These are phyloP conservation scores for Caenorhabditis becei DNA, from an alignment of 2,888 invertebrate genomes.

Conservation along the genomic window DNA sequence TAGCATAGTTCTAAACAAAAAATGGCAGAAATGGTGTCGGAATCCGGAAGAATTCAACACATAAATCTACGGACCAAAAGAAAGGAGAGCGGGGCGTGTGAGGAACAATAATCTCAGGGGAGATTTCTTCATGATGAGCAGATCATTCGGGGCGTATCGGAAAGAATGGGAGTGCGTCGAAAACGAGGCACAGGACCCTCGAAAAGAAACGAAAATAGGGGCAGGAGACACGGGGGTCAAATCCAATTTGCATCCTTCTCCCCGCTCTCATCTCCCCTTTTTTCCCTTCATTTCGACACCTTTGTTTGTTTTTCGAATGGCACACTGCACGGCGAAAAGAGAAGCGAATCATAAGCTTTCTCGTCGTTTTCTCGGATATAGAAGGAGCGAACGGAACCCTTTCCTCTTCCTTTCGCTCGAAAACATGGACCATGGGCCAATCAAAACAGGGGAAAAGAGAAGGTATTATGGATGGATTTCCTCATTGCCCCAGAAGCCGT, in stretches of 20 bases:
- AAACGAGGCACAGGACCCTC: conserved; percentile 31
- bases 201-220: conserved; percentile 26
- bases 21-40: neutral
- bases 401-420: conserved; percentile 27
- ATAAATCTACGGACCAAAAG: conserved; percentile 39
- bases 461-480: conserved; percentile 2
- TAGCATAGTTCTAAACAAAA: neutral
- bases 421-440: conserved; percentile 38
- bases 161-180: conserved; percentile 23
- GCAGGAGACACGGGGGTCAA: conserved; percentile 36
- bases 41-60: conserved; percentile 32
- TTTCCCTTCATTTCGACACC: conserved; percentile 49
- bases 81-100: neutral
- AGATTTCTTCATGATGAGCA: conserved; percentile 37
- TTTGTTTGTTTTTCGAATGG: conserved; percentile 39
- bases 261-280: conserved; percentile 4
- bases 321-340: conserved; percentile 5
- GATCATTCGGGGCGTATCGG: conserved; percentile 35
- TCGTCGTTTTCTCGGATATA: conserved; percentile 6
- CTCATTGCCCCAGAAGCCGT: too few species aligned
- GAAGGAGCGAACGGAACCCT: conserved; percentile 24
- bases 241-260: conserved; percentile 48
- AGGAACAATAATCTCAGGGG: conserved; percentile 45
- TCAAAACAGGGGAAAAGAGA: conserved; percentile 8
- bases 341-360: conserved; percentile 32